Percentiles rank a stretch among this genome's conserved stretches.
Conservation (phyloP, 2,797 vertebrate genomes). For the Rhinoraja longicauda region DNA sequence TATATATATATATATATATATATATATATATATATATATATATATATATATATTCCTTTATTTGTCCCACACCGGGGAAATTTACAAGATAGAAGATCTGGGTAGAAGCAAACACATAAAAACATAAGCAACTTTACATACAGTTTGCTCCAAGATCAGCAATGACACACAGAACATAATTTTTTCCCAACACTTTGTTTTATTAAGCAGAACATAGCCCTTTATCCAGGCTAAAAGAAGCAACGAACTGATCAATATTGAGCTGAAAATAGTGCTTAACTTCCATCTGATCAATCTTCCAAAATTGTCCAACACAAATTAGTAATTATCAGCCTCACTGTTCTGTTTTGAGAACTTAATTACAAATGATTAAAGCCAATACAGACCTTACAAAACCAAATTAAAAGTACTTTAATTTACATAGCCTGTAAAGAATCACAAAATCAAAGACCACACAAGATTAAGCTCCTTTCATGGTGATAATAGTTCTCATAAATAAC, state of each 20-base stretch:
- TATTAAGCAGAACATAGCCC: not conserved
- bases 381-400: slow-evolving; percentile 8
- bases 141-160: not conserved
- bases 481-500: not conserved
- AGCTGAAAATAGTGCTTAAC: not conserved
- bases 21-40: too few species aligned
- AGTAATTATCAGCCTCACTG: not conserved
- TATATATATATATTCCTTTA: too few species aligned
- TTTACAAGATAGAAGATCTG: not conserved
- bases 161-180: not conserved
- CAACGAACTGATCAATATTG: not conserved
- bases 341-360: not conserved
- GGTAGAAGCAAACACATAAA: not conserved
- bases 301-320: not conserved
- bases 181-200: too few species aligned
- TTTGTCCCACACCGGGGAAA: too few species aligned
- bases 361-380: slow-evolving; percentile 19
- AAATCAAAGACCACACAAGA: slow-evolving; percentile 12
- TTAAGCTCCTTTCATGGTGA: not conserved
- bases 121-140: not conserved
- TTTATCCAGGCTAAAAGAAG: not conserved
- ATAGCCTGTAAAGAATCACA: not conserved
- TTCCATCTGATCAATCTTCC: not conserved
- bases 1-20: too few species aligned
- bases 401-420: slow-evolving; percentile 1